A percentile compares a stretch with the other conserved stretches of the same genome.
Conservation (phyloP, 2,113 vertebrate species). For the Rallus limicola region DNA sequence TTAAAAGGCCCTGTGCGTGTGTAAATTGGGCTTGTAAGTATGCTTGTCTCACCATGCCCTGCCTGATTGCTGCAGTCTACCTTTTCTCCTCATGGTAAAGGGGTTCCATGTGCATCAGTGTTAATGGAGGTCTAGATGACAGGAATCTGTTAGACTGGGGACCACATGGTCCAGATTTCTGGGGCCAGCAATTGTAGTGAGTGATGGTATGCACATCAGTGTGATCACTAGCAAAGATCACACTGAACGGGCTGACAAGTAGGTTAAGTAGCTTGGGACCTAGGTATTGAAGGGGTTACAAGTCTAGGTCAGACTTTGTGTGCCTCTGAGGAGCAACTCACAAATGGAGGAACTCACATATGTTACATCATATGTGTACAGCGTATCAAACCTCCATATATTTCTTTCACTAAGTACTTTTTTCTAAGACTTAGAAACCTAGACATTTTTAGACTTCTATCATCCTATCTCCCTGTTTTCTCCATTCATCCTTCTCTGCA, state of each 20-base stretch:
- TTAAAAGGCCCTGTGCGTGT: background rate
- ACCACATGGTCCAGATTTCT: background rate
- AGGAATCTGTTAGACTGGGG: background rate
- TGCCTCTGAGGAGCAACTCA: background rate
- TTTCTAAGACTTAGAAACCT: background rate
- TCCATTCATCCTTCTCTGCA: background rate
- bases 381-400: background rate
- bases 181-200: background rate
- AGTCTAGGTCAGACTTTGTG: background rate
- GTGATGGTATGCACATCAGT: background rate
- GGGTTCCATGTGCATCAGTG: background rate
- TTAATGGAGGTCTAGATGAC: background rate
- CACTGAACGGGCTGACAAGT: background rate
- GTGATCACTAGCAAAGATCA: background rate
- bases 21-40: background rate
- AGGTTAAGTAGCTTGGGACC: background rate
- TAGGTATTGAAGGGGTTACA: background rate
- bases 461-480: background rate
- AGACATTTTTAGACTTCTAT: background rate
- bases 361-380: background rate
- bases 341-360: background rate
- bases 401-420: background rate
- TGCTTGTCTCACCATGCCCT: background rate
- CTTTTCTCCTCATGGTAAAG: background rate
- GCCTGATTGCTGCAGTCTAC: background rate